Evolutionary conservation across 1,140 invertebrate genomes (phyloP), one percentile per base, ranked within the genome.

Genomic region (Drosophila saltans): DNA sequence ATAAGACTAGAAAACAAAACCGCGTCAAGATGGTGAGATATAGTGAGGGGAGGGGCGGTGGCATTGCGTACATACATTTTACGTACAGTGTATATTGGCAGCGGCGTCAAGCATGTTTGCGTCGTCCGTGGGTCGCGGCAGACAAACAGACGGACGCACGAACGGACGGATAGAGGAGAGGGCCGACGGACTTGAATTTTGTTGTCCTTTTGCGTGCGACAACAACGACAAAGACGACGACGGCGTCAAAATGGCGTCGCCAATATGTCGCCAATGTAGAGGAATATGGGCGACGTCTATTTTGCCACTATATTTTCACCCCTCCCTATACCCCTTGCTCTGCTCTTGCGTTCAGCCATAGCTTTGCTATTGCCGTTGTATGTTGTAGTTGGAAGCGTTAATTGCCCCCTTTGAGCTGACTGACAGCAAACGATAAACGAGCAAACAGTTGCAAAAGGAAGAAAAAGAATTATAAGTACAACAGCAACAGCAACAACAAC

Each of bases 351-450:
- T 36, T 36, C 33, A 6, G 6, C 4, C 33, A 36, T 36, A 2
- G 33, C 6, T 48, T n/a, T 64, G 60, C 62, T 48, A 24, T 60
- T 61, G 64, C 62, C 57, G 72, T 28, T 59, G 66, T 62, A 71
- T 63, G 57, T 71, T 63, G 73, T 77, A 66, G 73, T 77, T 66
- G 69, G 57, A 74, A 75, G 81, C 82, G 83, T 86, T 88, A 88
- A 88, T 88, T 88, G 85, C 83, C 84, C 83, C 83, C 84, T 88
- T 89, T 84, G 84, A 88, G 84, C 76, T 83, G 83, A 88, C 67
- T 88, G 84, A 89, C 84, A 88, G 84, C 84, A 69, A 75, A 88
- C 84, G 78, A 89, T 89, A 89, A 88, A 88, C 84, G 84, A 89
- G 77, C 85, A 81, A 89, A 78, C 83, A 88, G 82, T 85, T 85